Conservation (phyloP, 2,797 vertebrate species). For the Sciurus vulgaris region DNA sequence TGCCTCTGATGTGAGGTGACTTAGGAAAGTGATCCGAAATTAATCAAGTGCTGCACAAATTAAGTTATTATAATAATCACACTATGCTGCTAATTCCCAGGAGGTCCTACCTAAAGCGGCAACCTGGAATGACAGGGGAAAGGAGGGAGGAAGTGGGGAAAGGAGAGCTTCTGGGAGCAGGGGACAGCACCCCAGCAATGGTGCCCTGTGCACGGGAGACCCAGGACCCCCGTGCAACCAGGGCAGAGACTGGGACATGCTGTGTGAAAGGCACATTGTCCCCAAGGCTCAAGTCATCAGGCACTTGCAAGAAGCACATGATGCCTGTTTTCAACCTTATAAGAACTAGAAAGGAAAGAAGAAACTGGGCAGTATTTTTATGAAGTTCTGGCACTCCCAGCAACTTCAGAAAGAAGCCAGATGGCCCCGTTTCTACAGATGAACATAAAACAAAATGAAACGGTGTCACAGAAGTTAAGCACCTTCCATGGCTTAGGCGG, state of each 20-base stretch:
- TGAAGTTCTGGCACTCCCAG: neutral
- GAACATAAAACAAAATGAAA: neutral
- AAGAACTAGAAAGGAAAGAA: neutral
- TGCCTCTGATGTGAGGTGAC: neutral
- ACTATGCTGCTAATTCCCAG: neutral
- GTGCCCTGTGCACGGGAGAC: neutral
- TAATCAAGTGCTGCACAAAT: neutral
- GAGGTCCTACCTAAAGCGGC: neutral
- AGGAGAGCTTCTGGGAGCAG: neutral
- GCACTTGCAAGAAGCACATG: neutral
- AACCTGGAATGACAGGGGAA: neutral
- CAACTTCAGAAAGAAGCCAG: neutral
- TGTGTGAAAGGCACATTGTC: neutral
- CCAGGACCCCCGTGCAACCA: neutral
- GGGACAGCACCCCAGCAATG: too few relatives aligned
- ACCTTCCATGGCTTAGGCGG: neutral
- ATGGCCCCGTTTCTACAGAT: neutral
- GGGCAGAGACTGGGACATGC: neutral
- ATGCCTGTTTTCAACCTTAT: neutral
- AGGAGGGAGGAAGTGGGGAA: neutral
- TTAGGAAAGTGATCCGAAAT: neutral
- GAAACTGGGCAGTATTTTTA: neutral
- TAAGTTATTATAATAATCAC: neutral
- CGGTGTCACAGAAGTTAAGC: neutral
- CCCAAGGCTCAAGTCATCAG: neutral